Base-by-base conservation (phyloP, 2,888 invertebrate genomes). In the Thereva nobilitata region DNA sequence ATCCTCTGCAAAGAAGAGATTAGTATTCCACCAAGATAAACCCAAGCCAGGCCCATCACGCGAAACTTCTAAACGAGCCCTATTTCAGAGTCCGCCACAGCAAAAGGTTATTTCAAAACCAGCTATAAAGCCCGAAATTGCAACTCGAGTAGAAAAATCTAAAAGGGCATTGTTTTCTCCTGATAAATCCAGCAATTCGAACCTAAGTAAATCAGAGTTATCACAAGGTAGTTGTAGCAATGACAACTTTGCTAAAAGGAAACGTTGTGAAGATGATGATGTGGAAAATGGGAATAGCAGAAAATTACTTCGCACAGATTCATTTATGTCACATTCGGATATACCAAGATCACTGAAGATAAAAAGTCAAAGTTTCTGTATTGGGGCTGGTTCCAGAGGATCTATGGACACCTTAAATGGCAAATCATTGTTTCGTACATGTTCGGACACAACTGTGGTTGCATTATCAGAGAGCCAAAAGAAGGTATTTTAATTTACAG, bases 81-180 rank as follows among this genome's bases (percentile, higher is more conserved):
- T 92, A 2, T 92, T 92, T 73, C 86, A 89, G 73, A 91, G 91
- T 75, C 91, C 91, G 1, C 85, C 84, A 71, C 83, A 83, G 69
- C 79, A 75, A 72, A 49, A 59, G 34, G 72, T 71, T 68, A 56
- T 54, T 23, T 72, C 73, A 75, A 81, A 74, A 63, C 79, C 41
- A 57, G 71, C 65, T 66, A 78, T 66, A 66, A 84, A 72, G 76
- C 83, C 74, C 64, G 83, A 69, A 80, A 82, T 64, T 76, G 84
- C 74, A 74, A 85, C 72, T 75, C 84, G 74, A 73, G 77, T 83
- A 4, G 84, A 86, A 76, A 86, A 82, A 71, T 87, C 89, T 0
- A 90, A 87, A 73, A 82, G 90, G 5, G 86, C 86, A 0, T 75
- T 90, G 1, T 90, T 90, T 4, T 87, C 89, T 0, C 87, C 89